Evolutionary conservation across 2,113 vertebrate species (phyloP).

Genomic region (Dipodomys ordii): DNA sequence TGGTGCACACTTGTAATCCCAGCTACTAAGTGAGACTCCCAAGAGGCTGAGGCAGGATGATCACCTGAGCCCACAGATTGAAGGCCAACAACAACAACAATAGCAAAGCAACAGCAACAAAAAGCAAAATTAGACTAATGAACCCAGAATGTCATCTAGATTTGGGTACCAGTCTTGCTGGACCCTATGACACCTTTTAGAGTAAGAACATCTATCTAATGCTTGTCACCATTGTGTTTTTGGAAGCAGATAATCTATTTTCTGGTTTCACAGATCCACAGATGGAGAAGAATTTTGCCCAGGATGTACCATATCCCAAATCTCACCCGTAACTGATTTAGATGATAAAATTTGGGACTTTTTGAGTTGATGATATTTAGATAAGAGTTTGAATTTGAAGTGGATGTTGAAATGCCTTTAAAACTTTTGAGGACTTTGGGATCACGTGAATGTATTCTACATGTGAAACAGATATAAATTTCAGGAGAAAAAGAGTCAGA

Average conservation of each 20-base stretch:
- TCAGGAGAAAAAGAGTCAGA: not conserved
- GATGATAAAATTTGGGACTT: not conserved
- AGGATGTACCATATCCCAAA: not conserved
- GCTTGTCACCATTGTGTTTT: not conserved
- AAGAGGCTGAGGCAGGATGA: not conserved
- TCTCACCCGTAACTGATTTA: constrained; percentile 14
- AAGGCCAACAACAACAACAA: not conserved
- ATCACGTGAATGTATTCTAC: not conserved
- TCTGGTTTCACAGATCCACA: constrained; percentile 25
- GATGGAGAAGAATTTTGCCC: constrained; percentile 11
- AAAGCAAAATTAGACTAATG: not conserved
- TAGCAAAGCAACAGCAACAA: constrained; percentile 1
- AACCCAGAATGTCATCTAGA: not conserved
- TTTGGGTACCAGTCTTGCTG: not conserved
- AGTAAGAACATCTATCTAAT: not conserved
- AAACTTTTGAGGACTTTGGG: not conserved
- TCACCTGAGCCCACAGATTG: not conserved
- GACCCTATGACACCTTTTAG: not conserved
- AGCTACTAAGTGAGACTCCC: not conserved
- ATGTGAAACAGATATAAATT: not conserved
- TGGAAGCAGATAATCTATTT: not conserved
- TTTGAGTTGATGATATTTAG: constrained; percentile 23
- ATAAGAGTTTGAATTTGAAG: not conserved
- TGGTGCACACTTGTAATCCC: not conserved
- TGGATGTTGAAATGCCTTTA: constrained; percentile 24